Base-by-base conservation (phyloP, 2,888 invertebrate genomes). In the Sepioteuthis lessoniana region DNA sequence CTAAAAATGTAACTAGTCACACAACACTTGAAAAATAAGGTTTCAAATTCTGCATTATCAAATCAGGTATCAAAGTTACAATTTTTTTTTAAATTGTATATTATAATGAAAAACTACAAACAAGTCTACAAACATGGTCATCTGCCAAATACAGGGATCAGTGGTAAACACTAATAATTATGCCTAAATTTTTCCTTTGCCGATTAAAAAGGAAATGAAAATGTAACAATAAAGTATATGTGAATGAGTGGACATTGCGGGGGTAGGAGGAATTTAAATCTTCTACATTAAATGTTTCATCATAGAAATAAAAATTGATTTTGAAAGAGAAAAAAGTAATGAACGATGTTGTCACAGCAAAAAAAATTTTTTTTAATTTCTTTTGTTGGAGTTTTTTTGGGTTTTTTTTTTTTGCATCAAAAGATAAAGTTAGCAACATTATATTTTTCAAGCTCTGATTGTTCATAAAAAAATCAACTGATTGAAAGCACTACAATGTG, bases 361-460 rank as follows among this genome's bases (percentile, higher is more conserved):
- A 55, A 21, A 21, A 55, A 55, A 55, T 25, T 5, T 13, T 47
- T 55, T 55, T 55, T 4, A 25, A 0, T 55, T 55, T 25, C 21
- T 55, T 55, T 25, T 21, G 55, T 0, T 13, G 16, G 21, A 21
- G 21, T 76, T 76, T 76, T n/a, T n/a, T 35, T 76, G n/a, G 13
- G 0, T 13, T 21, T 8, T 76, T 76, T n/a, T 60, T 60, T 60
- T 76, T 76, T 76, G 76, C 76, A 76, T 76, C 76, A 76, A 76
- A 76, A 76, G 76, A 76, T 76, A 76, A 76, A 76, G n/a, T 76
- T 76, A 76, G 76, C 76, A 76, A 76, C 76, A 76, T 55, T 21
- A 55, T 55, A 55, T 76, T 76, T 76, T 76, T 76, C 19, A 76
- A 76, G 76, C 76, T 76, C n/a, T 76, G 76, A n/a, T n/a, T 31